Percentiles rank a stretch among this genome's conserved stretches.
Conservation (phyloP, 2,797 vertebrate genomes). For the Morelia viridis region DNA sequence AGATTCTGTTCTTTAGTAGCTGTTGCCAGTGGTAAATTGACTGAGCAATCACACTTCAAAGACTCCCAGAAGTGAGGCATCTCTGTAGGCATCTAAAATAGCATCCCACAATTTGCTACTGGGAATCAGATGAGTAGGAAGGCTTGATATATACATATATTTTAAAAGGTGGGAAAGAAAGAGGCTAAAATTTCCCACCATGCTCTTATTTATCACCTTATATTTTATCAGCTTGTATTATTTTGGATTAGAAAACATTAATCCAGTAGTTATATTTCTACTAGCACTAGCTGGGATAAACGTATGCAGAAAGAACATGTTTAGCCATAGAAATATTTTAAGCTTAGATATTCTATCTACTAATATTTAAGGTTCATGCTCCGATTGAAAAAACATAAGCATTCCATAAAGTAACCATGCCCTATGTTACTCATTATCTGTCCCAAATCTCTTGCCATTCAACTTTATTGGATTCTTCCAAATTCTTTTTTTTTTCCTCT, state of each 20-base stretch:
- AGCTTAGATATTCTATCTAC: not conserved
- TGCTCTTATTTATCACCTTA: not conserved
- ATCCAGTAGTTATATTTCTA: not conserved
- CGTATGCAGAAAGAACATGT: not conserved
- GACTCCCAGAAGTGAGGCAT: not conserved
- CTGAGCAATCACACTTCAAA: slow-evolving; percentile 3
- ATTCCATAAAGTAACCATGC: not conserved
- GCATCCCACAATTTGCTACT: not conserved
- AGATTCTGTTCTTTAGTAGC: not conserved
- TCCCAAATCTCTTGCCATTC: not conserved
- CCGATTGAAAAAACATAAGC: too few relatives aligned
- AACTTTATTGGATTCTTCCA: not conserved
- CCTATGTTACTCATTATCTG: not conserved
- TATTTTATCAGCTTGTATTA: not conserved
- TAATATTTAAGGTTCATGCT: not conserved
- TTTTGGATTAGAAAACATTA: not conserved
- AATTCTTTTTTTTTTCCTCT: not conserved
- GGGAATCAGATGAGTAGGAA: not conserved
- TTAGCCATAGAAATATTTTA: not conserved
- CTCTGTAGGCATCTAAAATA: not conserved
- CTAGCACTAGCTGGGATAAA: not conserved
- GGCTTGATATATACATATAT: not conserved
- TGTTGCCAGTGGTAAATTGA: slow-evolving; percentile 4
- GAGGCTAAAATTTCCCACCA: not conserved
- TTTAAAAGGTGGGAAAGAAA: not conserved